These are phyloP conservation scores for Delia radicum DNA, from an alignment of 1,140 invertebrate genomes.

Conservation along the genomic window DNA sequence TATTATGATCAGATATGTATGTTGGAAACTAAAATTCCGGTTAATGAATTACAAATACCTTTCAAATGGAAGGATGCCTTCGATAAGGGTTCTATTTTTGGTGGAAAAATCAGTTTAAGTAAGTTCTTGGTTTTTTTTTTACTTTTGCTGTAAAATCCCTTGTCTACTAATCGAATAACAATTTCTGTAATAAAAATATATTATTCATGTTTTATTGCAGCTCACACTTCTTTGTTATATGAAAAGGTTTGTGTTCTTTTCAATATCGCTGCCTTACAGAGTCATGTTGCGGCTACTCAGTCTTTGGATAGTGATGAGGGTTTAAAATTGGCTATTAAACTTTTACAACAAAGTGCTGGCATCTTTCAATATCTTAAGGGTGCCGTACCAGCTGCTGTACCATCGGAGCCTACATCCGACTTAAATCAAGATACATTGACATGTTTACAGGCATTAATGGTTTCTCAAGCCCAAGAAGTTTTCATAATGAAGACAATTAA, in stretches of 20 bases:
- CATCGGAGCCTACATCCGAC: slow-evolving; percentile 94
- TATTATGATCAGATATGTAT: slow-evolving; percentile 96
- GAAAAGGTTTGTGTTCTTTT: slow-evolving; percentile 96
- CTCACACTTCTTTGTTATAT: slow-evolving; percentile 81
- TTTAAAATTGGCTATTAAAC: slow-evolving; percentile 88
- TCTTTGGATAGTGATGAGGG: slow-evolving; percentile 89
- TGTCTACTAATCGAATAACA: too few species aligned
- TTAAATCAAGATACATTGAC: slow-evolving; percentile 87
- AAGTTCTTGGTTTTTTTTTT: too few species aligned
- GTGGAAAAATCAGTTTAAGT: slow-evolving; percentile 90
- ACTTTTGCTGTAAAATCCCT: too few species aligned
- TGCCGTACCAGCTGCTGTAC: slow-evolving; percentile 79
- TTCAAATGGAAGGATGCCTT: slow-evolving; percentile 99
- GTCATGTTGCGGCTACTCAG: slow-evolving; percentile 82
- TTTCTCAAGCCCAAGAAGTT: slow-evolving; percentile 97
- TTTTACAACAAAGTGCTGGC: slow-evolving; percentile 91
- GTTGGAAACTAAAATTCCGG: slow-evolving; percentile 90
- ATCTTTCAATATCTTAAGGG: slow-evolving; percentile 89
- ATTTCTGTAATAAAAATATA: too few species aligned
- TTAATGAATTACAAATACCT: slow-evolving; percentile 85
- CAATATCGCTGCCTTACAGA: slow-evolving; percentile 95
- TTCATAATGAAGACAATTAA: slow-evolving; percentile 92
- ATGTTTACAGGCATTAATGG: slow-evolving; percentile 84
- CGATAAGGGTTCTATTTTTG: slow-evolving; percentile 93
- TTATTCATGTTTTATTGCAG: slow-evolving; percentile 56